phyloP scores from a whole-genome alignment of 2,797 vertebrate genomes.

The Leptodactylus fallax region DNA sequence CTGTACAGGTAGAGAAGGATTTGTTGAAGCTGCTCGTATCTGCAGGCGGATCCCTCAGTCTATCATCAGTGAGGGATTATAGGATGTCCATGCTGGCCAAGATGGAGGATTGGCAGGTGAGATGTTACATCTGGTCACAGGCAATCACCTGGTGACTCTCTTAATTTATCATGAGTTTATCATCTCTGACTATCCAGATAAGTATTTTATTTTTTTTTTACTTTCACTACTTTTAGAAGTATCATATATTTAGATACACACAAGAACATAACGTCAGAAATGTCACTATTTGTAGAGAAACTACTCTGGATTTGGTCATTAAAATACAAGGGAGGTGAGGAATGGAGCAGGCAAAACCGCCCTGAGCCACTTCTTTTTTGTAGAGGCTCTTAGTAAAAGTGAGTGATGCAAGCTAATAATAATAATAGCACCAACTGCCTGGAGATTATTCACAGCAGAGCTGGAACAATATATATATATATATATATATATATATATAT shows the following conservation, averaged over 20 bases:
- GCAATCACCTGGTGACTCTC: not conserved
- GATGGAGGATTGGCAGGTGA: conserved; percentile 98
- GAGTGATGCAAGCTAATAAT: conserved; percentile 17
- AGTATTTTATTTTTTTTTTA: too few relatives aligned
- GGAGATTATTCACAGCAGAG: not conserved
- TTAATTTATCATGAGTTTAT: not conserved
- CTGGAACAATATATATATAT: not conserved
- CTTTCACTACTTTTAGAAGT: not conserved
- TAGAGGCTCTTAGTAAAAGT: conserved; percentile 24
- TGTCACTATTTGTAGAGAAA: not conserved
- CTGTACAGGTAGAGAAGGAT: conserved; percentile 85
- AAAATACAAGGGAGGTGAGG: conserved; percentile 54
- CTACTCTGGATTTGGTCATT: not conserved
- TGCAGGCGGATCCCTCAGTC: conserved; percentile 80
- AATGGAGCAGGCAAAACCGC: conserved; percentile 55
- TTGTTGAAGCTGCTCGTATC: conserved; percentile 83
- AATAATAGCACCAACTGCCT: not conserved
- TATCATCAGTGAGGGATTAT: conserved; percentile 77
- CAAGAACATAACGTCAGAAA: not conserved
- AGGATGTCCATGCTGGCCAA: conserved; percentile 93
- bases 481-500: too few relatives aligned
- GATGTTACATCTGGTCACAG: conserved; percentile 59
- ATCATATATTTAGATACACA: too few relatives aligned
- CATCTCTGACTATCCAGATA: not conserved
- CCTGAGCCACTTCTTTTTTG: conserved; percentile 45